These are phyloP conservation scores for Phalacrocorax carbo DNA, from an alignment of 2,113 vertebrate genomes.

Conservation along the genomic window DNA sequence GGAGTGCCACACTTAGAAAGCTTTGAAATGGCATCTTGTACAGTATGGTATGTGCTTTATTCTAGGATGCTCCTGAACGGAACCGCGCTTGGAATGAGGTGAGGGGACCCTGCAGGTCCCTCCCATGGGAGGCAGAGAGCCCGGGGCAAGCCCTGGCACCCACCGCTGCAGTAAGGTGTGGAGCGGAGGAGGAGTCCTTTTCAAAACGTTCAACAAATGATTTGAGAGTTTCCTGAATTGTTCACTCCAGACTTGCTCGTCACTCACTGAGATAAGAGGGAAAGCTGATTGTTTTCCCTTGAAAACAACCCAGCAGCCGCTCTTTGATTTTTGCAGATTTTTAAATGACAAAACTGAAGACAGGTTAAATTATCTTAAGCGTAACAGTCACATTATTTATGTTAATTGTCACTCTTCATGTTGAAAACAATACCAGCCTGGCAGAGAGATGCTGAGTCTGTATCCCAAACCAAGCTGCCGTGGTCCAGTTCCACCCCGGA, in stretches of 20 bases:
- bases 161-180: rapidly evolving
- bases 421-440: neutral
- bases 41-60: rapidly evolving
- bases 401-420: neutral
- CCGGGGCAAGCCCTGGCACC: rapidly evolving
- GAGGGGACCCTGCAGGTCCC: neutral
- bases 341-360: neutral
- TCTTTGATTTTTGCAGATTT: neutral
- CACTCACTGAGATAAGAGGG: neutral
- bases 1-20: neutral
- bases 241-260: neutral
- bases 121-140: neutral
- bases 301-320: neutral
- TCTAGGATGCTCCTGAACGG: neutral
- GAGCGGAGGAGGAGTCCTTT: neutral
- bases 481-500: neutral
- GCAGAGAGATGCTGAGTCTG: neutral
- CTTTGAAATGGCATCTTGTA: neutral
- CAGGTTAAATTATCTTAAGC: neutral
- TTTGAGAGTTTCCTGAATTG: neutral
- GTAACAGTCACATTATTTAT: neutral
- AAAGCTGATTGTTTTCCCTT: neutral
- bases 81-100: rapidly evolving
- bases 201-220: neutral
- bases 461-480: neutral